Evolutionary conservation across 2,888 invertebrate genomes (phyloP).

Genomic region (Homarus gammarus): DNA sequence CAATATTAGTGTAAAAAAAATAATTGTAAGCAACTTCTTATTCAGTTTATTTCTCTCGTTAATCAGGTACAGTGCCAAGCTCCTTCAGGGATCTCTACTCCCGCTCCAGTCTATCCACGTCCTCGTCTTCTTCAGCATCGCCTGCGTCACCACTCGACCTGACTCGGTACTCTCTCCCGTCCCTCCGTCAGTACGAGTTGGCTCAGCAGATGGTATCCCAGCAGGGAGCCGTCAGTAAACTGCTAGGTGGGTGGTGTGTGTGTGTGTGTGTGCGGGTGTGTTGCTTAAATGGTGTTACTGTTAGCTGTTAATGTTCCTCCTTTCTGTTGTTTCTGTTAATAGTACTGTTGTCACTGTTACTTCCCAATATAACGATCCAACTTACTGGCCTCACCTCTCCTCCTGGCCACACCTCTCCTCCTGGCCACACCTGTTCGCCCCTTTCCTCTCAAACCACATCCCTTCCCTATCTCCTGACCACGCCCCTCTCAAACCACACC

Average conservation of each 20-base stretch:
- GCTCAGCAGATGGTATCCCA: constrained; percentile 79
- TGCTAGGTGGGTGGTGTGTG: constrained; percentile 87
- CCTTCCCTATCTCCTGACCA: not conserved
- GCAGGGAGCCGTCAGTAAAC: constrained; percentile 93
- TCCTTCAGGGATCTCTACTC: constrained; percentile 55
- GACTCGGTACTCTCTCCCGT: constrained; percentile 64
- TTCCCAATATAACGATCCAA: no score
- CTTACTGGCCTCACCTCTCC: no score
- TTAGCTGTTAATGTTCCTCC: no score
- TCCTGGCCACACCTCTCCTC: no score
- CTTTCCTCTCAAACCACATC: not conserved
- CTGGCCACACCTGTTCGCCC: no score
- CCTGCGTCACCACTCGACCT: constrained; percentile 58
- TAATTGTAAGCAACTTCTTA: no score
- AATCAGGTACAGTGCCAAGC: constrained; percentile 48
- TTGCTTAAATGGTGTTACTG: not conserved
- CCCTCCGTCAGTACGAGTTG: constrained; percentile 72
- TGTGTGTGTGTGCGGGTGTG: no score
- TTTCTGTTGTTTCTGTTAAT: no score
- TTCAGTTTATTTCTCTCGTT: no score
- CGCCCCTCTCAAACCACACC: no score
- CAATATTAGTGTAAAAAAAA: no score
- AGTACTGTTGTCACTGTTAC: no score
- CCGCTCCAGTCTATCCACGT: constrained; percentile 31
- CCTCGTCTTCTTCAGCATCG: constrained; percentile 37